phyloP scores from a whole-genome alignment of 2,888 invertebrate genomes.

The Panzeria rudis region DNA sequence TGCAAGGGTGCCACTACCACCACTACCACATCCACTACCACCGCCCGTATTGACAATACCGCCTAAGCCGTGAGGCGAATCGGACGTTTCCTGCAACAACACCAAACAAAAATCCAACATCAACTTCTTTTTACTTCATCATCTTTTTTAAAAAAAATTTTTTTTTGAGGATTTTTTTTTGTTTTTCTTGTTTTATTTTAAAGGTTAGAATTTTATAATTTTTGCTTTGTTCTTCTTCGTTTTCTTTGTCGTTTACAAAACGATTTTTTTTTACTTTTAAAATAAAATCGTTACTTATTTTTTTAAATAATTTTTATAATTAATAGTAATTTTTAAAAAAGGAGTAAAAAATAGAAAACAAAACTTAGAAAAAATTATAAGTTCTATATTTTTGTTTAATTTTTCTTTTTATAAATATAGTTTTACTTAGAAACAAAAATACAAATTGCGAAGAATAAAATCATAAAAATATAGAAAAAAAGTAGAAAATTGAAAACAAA shows the following conservation, averaged over 20 bases:
- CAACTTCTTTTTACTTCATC: slow-evolving; percentile 88
- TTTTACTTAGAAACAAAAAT: slow-evolving; percentile 64
- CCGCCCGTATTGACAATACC: slow-evolving; percentile 76
- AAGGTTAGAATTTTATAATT: slow-evolving; percentile 74
- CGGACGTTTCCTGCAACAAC: slow-evolving; percentile 92
- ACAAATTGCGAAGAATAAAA: slow-evolving; percentile 65
- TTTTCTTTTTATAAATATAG: slow-evolving; percentile 55
- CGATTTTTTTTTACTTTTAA: slow-evolving; percentile 51
- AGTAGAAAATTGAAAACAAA: slow-evolving; percentile 67
- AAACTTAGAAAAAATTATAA: slow-evolving; percentile 66
- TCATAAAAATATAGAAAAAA: slow-evolving; percentile 69
- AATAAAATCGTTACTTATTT: slow-evolving; percentile 59
- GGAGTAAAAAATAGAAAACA: slow-evolving; percentile 68
- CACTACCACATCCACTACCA: slow-evolving; percentile 73
- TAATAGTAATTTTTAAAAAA: slow-evolving; percentile 56
- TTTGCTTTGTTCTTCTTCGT: slow-evolving; percentile 73
- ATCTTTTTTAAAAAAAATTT: slow-evolving; percentile 73
- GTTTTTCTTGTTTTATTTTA: slow-evolving; percentile 69
- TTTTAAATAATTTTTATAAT: slow-evolving; percentile 58
- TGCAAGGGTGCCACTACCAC: slow-evolving; percentile 63
- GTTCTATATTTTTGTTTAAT: slow-evolving; percentile 68
- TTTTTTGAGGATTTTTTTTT: slow-evolving; percentile 74
- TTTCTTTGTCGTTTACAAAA: slow-evolving; percentile 73
- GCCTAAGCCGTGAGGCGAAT: slow-evolving; percentile 88
- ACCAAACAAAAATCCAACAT: slow-evolving; percentile 93